Evolutionary conservation across 2,888 invertebrate genomes (phyloP).

Genomic region (Dorcus hopei): DNA sequence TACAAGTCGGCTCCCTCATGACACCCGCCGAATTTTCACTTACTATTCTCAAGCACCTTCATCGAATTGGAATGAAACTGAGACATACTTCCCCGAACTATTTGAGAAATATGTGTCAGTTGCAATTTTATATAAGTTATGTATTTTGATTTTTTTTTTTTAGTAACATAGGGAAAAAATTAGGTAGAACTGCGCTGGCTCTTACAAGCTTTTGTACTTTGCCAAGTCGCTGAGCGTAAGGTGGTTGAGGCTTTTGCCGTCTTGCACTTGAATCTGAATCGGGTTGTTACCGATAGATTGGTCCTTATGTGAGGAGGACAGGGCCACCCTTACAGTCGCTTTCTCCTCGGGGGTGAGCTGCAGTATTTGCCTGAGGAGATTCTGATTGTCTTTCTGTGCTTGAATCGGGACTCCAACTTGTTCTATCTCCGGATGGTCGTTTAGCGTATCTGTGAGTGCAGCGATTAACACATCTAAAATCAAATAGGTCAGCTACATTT

Average conservation of each 20-base stretch:
- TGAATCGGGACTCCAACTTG: slow-evolving; percentile 46
- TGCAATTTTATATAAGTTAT: too few species aligned
- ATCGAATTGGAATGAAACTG: too few species aligned
- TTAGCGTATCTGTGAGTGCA: slow-evolving; percentile 69
- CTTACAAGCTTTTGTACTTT: slow-evolving; percentile 19
- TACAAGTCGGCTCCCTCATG: too few species aligned
- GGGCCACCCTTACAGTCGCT: slow-evolving; percentile 49
- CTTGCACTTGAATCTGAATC: slow-evolving; percentile 17
- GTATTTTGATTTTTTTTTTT: too few species aligned
- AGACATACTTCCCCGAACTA: too few species aligned
- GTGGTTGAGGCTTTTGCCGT: slow-evolving; percentile 7
- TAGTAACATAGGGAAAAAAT: too few species aligned
- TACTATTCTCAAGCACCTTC: too few species aligned
- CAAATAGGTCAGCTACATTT: slow-evolving; percentile 16
- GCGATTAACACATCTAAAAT: slow-evolving; percentile 70
- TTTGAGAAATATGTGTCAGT: too few species aligned
- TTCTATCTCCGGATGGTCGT: slow-evolving; percentile 68
- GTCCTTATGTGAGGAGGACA: slow-evolving; percentile 52
- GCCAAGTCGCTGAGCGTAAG: slow-evolving; percentile 10
- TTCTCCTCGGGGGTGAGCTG: slow-evolving; percentile 53
- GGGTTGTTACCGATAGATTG: slow-evolving; percentile 37
- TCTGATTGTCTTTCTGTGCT: slow-evolving; percentile 34
- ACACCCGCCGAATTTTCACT: too few species aligned
- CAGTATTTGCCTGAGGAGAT: slow-evolving; percentile 54
- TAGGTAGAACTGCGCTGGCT: not conserved